Conservation (phyloP, 2,888 invertebrate genomes). For the Chloromyia formosa region DNA sequence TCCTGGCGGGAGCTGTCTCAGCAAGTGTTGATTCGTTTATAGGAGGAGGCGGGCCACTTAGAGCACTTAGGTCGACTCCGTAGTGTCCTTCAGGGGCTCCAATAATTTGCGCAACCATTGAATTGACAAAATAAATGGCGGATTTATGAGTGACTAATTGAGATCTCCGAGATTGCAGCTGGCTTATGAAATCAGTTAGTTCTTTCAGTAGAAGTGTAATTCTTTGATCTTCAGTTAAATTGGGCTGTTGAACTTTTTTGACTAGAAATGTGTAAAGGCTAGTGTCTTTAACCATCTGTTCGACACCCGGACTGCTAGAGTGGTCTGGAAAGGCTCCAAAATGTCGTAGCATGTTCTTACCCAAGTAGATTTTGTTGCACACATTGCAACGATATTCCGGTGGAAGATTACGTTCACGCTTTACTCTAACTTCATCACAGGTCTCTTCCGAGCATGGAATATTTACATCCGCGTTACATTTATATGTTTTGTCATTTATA, state of each 20-base stretch:
- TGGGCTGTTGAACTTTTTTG: constrained; percentile 56
- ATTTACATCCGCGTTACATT: constrained; percentile 9
- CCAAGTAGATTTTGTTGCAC: constrained; percentile 61
- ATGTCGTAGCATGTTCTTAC: constrained; percentile 57
- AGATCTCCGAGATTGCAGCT: constrained; percentile 60
- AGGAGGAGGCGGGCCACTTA: constrained; percentile 52
- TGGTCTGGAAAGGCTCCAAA: constrained; percentile 60
- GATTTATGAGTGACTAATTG: constrained; percentile 61
- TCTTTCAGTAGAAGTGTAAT: constrained; percentile 60
- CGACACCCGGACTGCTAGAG: not conserved
- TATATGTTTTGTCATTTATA: constrained; percentile 35
- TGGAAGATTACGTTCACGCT: constrained; percentile 55
- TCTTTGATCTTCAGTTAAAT: constrained; percentile 59
- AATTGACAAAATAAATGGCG: constrained; percentile 60
- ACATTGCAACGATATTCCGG: constrained; percentile 59
- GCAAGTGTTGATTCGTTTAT: constrained; percentile 49
- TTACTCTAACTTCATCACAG: not conserved
- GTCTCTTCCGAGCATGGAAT: not conserved
- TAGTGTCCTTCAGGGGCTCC: constrained; percentile 64
- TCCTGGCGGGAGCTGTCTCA: constrained; percentile 52
- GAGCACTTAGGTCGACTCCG: constrained; percentile 59
- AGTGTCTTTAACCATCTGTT: constrained; percentile 51
- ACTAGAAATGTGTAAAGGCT: constrained; percentile 59
- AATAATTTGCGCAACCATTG: constrained; percentile 58
- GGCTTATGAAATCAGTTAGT: constrained; percentile 60